Conservation (phyloP, 2,113 vertebrate genomes). For the Boulengeromyrus knoepffleri region DNA sequence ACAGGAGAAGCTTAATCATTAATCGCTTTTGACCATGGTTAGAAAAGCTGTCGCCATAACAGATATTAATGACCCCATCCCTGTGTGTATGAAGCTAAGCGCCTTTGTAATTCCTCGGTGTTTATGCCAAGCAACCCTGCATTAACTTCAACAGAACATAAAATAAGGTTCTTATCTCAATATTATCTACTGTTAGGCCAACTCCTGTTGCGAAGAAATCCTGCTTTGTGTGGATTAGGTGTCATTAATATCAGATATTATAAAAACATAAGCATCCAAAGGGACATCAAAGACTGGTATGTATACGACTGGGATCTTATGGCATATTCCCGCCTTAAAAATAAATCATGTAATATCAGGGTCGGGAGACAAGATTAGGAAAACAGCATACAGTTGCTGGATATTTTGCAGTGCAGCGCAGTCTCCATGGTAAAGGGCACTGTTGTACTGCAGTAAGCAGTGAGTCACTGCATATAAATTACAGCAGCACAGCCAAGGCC, state of each 20-base stretch:
- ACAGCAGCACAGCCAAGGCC: background rate
- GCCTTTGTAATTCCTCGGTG: background rate
- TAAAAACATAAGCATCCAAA: background rate
- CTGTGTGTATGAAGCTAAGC: background rate
- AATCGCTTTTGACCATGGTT: background rate
- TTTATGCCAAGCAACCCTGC: background rate
- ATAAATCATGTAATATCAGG: background rate
- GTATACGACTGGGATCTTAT: background rate
- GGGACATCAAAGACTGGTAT: background rate
- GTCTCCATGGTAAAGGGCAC: background rate
- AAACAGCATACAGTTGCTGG: background rate
- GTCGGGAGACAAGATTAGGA: background rate
- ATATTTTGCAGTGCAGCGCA: background rate
- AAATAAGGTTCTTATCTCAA: background rate
- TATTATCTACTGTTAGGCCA: constrained; percentile 5
- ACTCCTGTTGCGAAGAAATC: background rate
- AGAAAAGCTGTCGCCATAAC: background rate
- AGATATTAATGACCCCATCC: background rate
- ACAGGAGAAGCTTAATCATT: background rate
- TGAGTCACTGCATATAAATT: background rate
- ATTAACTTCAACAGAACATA: constrained; percentile 3
- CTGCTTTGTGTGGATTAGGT: background rate
- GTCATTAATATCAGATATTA: background rate
- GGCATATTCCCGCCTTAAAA: background rate
- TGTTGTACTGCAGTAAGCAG: background rate